A percentile compares a stretch with the other conserved stretches of the same genome.
Evolutionary conservation across 2,113 vertebrate species (phyloP).

Genomic region (Tinamus guttatus): DNA sequence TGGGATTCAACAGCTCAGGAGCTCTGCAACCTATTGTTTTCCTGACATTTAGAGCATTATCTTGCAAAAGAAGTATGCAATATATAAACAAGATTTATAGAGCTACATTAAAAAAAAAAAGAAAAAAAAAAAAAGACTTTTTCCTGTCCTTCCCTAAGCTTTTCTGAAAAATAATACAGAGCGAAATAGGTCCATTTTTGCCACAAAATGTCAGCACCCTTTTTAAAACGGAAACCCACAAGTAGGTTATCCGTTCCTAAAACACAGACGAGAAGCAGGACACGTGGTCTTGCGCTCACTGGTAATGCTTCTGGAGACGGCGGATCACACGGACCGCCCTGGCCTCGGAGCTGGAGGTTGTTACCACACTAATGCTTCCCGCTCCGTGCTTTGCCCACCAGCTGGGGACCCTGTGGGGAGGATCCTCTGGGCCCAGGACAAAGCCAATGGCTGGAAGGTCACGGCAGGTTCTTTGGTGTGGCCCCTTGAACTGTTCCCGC

Average conservation of each 20-base stretch:
- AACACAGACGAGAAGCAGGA: not conserved
- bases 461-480: no score
- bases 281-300: not conserved
- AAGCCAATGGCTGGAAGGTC: no score
- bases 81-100: not conserved
- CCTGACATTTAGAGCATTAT: not conserved
- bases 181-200: not conserved
- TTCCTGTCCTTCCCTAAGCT: not conserved
- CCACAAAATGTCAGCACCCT: not conserved
- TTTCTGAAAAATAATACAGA: not conserved
- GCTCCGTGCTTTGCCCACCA: no score
- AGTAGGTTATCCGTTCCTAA: not conserved
- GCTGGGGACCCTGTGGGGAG: no score
- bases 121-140: no score
- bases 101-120: not conserved
- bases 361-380: no score
- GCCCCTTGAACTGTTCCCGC: no score
- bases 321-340: rapidly evolving
- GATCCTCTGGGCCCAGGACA: no score
- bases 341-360: no score
- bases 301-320: not conserved
- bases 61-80: no score
- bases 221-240: not conserved
- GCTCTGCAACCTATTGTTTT: not conserved
- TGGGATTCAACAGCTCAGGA: not conserved